phyloP scores from a whole-genome alignment of 2,113 vertebrate species.

The Numida meleagris region DNA sequence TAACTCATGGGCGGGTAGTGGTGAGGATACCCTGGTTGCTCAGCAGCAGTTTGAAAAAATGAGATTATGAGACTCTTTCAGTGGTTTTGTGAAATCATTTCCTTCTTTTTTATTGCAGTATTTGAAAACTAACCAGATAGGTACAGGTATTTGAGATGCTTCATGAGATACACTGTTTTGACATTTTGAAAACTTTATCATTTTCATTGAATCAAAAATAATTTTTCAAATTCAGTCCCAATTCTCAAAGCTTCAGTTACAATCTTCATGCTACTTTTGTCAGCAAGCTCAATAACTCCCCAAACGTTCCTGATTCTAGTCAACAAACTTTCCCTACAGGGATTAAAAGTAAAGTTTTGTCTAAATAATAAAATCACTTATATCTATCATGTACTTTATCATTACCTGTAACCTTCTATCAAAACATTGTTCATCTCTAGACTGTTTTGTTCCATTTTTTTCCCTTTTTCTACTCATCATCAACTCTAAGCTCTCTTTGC shows the following conservation, averaged over 20 bases:
- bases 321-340: not conserved
- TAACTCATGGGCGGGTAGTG: not conserved
- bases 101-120: not conserved
- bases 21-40: not conserved
- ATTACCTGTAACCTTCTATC: not conserved
- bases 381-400: not conserved
- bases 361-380: not conserved
- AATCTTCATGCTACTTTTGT: not conserved
- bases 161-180: not conserved
- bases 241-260: not conserved
- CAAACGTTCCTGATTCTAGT: not conserved
- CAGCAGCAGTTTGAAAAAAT: not conserved
- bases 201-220: not conserved
- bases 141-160: not conserved
- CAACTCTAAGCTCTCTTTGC: not conserved
- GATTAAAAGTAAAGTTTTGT: not conserved
- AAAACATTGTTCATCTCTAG: not conserved
- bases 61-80: not conserved
- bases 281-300: not conserved
- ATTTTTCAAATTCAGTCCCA: not conserved
- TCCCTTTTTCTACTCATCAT: not conserved
- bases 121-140: not conserved
- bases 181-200: not conserved
- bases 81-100: conserved; percentile 44
- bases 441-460: not conserved